phyloP scores from a whole-genome alignment of 2,797 vertebrate species.

The Falco berigora region DNA sequence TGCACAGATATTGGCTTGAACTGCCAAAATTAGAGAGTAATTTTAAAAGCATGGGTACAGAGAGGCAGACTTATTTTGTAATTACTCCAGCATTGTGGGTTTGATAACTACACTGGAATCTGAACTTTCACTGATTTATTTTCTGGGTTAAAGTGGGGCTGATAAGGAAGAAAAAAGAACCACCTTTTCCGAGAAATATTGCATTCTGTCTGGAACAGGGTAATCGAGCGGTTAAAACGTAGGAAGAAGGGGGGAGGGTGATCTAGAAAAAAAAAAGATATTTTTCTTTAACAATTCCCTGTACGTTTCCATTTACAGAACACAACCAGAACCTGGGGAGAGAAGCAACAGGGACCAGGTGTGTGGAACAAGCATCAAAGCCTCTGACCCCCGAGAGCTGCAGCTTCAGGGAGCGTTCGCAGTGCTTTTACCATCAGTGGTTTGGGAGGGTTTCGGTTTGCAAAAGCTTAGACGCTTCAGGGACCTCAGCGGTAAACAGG shows the following conservation, averaged over 20 bases:
- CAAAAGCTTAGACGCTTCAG: neutral
- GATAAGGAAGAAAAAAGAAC: neutral
- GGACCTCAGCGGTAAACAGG: neutral
- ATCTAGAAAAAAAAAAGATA: no score
- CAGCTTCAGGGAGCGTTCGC: rapidly evolving
- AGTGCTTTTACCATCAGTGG: neutral
- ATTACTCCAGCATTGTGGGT: neutral
- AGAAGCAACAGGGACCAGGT: neutral
- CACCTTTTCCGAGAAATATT: neutral
- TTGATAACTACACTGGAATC: conserved; percentile 38
- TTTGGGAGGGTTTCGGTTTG: neutral
- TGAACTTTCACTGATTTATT: conserved; percentile 2
- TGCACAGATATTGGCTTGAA: neutral
- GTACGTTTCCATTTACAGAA: neutral
- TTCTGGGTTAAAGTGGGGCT: neutral
- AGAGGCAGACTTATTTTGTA: conserved; percentile 11
- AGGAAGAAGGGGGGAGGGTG: neutral
- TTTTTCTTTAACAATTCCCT: neutral
- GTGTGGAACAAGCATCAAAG: neutral
- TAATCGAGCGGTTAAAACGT: neutral
- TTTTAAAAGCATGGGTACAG: conserved; percentile 10
- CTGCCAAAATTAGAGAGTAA: neutral
- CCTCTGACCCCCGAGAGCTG: neutral
- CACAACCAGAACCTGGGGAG: neutral
- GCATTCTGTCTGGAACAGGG: neutral